phyloP scores from a whole-genome alignment of 1,140 invertebrate species.

The Nasonia vitripennis region DNA sequence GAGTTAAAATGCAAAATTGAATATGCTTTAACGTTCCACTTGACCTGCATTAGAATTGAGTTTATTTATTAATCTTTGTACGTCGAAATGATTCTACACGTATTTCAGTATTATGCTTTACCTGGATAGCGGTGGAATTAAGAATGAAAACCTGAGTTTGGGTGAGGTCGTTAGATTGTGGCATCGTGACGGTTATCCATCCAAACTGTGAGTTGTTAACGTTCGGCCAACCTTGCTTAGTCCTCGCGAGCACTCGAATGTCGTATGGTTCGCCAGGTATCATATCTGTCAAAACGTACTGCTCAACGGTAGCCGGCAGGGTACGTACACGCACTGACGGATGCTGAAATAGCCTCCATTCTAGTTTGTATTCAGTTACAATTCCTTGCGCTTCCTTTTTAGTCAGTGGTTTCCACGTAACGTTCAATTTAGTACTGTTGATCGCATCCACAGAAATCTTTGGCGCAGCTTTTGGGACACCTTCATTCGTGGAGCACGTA shows the following conservation, averaged over 20 bases:
- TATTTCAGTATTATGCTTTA: slow-evolving; percentile 55
- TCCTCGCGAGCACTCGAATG: slow-evolving; percentile 77
- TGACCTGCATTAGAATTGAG: slow-evolving; percentile 63
- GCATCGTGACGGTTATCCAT: slow-evolving; percentile 76
- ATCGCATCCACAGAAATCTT: slow-evolving; percentile 75
- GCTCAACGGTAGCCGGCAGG: slow-evolving; percentile 68
- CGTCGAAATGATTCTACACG: neutral
- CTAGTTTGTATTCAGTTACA: slow-evolving; percentile 79
- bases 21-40: slow-evolving; percentile 70
- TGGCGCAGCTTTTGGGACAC: slow-evolving; percentile 77
- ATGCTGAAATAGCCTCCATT: slow-evolving; percentile 77
- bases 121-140: slow-evolving; percentile 72
- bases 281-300: slow-evolving; percentile 76
- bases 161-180: slow-evolving; percentile 67
- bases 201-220: slow-evolving; percentile 73
- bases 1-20: slow-evolving; percentile 66
- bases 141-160: slow-evolving; percentile 70
- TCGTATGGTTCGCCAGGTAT: slow-evolving; percentile 77
- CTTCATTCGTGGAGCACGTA: slow-evolving; percentile 78
- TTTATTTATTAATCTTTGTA: neutral
- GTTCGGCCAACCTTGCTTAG: slow-evolving; percentile 73
- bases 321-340: slow-evolving; percentile 72
- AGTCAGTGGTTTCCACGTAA: slow-evolving; percentile 78
- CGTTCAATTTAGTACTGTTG: slow-evolving; percentile 75
- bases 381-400: slow-evolving; percentile 77